Conservation (phyloP, 2,888 invertebrate genomes). For the Caenorhabditis imperialis region DNA sequence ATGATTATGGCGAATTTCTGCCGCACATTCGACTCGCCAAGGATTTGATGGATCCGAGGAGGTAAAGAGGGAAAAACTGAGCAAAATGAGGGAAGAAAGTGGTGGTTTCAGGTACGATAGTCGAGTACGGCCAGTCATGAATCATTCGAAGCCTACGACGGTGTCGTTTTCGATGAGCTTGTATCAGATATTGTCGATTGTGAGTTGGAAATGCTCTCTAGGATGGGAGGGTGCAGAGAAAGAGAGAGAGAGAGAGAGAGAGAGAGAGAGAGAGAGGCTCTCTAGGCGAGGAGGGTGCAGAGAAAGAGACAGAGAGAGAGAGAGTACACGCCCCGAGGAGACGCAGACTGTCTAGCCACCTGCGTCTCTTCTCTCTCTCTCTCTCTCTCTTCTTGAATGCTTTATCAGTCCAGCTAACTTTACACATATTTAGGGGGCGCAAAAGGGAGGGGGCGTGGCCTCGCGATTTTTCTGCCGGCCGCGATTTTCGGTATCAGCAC, state of each 20-base stretch:
- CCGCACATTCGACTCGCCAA: conserved; percentile 77
- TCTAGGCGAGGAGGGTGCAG: no score
- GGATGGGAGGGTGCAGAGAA: background rate
- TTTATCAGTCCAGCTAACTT: no score
- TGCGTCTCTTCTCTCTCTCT: no score
- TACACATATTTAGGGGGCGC: no score
- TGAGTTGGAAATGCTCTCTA: no score
- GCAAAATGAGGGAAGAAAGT: background rate
- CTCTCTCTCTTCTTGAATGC: no score
- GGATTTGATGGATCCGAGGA: conserved; percentile 73
- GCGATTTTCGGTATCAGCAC: no score
- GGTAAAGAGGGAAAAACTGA: conserved; percentile 43
- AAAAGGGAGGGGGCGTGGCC: no score
- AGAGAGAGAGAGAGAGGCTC: background rate
- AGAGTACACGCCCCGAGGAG: no score
- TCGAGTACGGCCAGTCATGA: conserved; percentile 73
- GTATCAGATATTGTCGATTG: conserved; percentile 76
- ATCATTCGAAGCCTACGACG: conserved; percentile 71
- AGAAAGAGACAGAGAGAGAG: no score
- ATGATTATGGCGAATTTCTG: conserved; percentile 73
- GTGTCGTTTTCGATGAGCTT: conserved; percentile 76
- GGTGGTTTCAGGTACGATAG: conserved; percentile 70
- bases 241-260: background rate
- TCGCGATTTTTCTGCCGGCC: no score
- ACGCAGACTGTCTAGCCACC: no score